phyloP scores from a whole-genome alignment of 2,888 invertebrate species.

The Spodoptera picta region DNA sequence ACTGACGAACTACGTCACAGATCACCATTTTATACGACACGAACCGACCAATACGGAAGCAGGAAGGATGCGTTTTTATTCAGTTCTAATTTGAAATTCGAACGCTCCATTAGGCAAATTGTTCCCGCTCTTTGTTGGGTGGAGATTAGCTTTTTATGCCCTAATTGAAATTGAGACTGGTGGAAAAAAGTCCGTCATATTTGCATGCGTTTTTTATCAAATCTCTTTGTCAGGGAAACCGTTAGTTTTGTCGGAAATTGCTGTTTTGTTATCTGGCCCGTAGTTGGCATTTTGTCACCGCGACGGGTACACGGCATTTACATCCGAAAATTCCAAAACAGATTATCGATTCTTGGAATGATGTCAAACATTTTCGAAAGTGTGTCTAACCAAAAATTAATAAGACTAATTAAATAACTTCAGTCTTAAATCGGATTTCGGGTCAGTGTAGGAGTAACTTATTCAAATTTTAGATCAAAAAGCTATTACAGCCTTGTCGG shows the following conservation, averaged over 20 bases:
- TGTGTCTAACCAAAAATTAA: slow-evolving; percentile 3
- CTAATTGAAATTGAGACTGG: slow-evolving; percentile 41
- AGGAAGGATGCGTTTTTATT: slow-evolving; percentile 83
- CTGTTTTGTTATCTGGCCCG: slow-evolving; percentile 23
- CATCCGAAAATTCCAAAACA: slow-evolving; percentile 2
- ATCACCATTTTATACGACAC: slow-evolving; percentile 72
- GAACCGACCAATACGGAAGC: slow-evolving; percentile 76
- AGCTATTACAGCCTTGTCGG: not conserved
- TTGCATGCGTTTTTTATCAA: slow-evolving; percentile 35
- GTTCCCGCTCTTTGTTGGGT: slow-evolving; percentile 77
- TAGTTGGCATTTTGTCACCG: slow-evolving; percentile 25
- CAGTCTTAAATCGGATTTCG: too few relatives aligned
- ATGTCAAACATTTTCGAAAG: slow-evolving; percentile 6
- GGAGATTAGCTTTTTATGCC: slow-evolving; percentile 61
- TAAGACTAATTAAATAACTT: too few relatives aligned
- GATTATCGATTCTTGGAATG: slow-evolving; percentile 20
- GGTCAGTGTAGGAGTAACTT: slow-evolving; percentile 6
- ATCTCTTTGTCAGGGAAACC: slow-evolving; percentile 24
- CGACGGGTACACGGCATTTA: slow-evolving; percentile 6
- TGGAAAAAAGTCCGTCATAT: slow-evolving; percentile 42
- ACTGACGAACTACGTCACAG: slow-evolving; percentile 66
- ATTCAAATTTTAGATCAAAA: not conserved
- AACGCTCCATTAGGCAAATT: slow-evolving; percentile 82
- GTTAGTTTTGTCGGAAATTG: slow-evolving; percentile 46
- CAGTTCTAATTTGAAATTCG: slow-evolving; percentile 72